Base-by-base conservation (phyloP, 2,888 invertebrate species). In the Nymphalis c-album region DNA sequence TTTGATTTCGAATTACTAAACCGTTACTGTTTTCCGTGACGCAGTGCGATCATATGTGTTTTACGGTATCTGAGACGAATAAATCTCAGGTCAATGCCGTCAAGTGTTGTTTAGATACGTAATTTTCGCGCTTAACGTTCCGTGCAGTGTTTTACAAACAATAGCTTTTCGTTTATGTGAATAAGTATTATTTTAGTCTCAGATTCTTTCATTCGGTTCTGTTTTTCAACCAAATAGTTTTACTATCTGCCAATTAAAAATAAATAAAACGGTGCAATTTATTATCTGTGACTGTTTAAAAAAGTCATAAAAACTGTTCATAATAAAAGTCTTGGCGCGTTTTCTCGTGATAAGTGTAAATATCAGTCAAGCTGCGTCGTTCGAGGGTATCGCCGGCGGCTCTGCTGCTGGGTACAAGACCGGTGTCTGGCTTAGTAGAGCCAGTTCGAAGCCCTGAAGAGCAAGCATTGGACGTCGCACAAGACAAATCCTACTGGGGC, bases 351-450 rank as follows among this genome's bases (percentile, higher is more conserved):
- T 47, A 22, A 64, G 70, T 69, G 20, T 67, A 64, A 60, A 64
- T 31, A 74, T 63, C 70, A 69, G 63, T 82, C 90, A 90, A 90
- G 78, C 89, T 90, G 92, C 89, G 91, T 82, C 90, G 92, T 64
- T 88, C 91, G 77, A 84, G 87, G 80, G 90, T 89, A 72, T 87
- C 92, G 71, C 90, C 93, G 83, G 93, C 91, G 82, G 91, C 92
- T 58, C 72, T 93, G 91, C 92, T 93, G 85, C 93, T 93, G 78
- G 94, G 94, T 75, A 93, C 94, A 68, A 88, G 93, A 76, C 90
- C 93, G 55, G 89, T 93, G 71, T 93, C 92, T 45, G 93, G 93
- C 64, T 85, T 93, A 76, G 85, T 92, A 75, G 92, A 92, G 75
- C 91, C 90, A 10, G 87, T 85, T 55, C 79, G 93, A 63, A 90